These are phyloP conservation scores for Lipotes vexillifer DNA, from an alignment of 2,113 vertebrate genomes.

Conservation along the genomic window DNA sequence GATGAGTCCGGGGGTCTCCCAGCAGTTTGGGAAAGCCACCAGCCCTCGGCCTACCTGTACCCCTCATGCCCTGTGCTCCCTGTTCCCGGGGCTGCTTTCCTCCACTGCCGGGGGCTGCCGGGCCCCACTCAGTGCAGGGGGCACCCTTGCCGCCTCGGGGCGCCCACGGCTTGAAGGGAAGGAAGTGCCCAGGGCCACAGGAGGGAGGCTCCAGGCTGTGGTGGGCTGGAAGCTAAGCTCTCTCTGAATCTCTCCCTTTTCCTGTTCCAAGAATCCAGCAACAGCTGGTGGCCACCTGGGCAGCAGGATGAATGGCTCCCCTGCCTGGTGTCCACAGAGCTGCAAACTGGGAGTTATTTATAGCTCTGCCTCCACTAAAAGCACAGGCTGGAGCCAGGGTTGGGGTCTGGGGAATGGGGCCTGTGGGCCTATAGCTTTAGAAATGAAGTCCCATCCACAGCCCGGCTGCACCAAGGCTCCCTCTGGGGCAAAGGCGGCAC, in stretches of 20 bases:
- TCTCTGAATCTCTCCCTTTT: background rate
- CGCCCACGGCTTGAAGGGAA: background rate
- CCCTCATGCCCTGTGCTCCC: accelerated
- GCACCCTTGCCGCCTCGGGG: accelerated
- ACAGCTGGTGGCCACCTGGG: background rate
- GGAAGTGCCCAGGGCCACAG: background rate
- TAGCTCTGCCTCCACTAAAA: background rate
- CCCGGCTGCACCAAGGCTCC: accelerated
- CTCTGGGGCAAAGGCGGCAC: background rate
- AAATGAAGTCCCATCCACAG: accelerated
- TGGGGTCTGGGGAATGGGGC: background rate
- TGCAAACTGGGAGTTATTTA: background rate
- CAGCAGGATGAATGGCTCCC: background rate
- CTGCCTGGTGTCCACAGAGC: accelerated
- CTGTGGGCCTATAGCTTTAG: background rate
- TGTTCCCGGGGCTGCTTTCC: background rate
- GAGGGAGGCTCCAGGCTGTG: background rate
- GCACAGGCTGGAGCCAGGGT: background rate
- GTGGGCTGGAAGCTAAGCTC: background rate
- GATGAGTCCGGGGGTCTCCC: accelerated
- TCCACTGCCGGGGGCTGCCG: background rate
- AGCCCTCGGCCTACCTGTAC: background rate
- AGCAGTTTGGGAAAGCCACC: background rate
- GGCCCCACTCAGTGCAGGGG: background rate
- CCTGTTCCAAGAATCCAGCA: background rate